These are phyloP conservation scores for Bucorvus abyssinicus DNA, from an alignment of 2,797 vertebrate genomes.

Conservation along the genomic window DNA sequence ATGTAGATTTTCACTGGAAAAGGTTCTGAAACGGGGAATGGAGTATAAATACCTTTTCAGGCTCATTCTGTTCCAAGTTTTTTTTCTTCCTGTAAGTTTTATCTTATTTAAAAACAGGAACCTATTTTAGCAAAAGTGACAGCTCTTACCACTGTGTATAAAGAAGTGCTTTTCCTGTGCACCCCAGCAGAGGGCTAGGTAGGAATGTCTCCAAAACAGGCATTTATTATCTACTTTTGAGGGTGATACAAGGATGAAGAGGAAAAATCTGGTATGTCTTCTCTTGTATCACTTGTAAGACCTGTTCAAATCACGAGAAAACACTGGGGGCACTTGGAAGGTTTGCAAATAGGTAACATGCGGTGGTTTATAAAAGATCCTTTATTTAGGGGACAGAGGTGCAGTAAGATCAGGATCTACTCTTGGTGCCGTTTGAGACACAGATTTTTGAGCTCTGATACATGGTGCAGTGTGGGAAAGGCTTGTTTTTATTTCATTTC, in stretches of 20 bases:
- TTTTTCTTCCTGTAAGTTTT: neutral
- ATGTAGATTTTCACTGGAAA: neutral
- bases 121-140: neutral
- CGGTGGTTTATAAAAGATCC: neutral
- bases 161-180: neutral
- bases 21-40: neutral
- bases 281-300: neutral
- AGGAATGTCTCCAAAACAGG: neutral
- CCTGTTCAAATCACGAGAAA: neutral
- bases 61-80: neutral
- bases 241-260: neutral
- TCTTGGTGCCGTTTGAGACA: neutral
- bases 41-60: neutral
- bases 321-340: neutral
- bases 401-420: neutral
- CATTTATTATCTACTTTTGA: neutral
- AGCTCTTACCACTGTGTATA: neutral
- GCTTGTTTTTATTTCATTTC: neutral
- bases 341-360: neutral
- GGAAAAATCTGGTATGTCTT: neutral
- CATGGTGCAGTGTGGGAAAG: neutral
- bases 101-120: neutral
- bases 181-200: constrained; percentile 27
- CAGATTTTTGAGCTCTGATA: neutral
- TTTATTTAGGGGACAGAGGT: neutral